Base-by-base conservation (phyloP, 2,797 vertebrate species). In the Anniella stebbinsi region DNA sequence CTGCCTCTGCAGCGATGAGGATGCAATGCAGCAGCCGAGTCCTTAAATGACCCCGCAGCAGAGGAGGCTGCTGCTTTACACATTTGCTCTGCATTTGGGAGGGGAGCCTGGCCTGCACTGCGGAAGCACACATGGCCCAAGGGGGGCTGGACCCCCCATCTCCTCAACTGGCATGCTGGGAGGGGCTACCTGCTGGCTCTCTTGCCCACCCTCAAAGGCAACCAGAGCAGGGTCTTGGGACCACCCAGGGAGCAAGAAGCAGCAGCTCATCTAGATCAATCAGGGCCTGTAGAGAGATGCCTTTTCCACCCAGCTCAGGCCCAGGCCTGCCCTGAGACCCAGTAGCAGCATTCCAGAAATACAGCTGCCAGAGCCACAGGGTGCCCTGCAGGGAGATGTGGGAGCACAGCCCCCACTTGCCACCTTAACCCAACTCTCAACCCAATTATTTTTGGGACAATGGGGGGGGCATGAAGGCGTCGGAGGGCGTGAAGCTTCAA, bases 21-120 rank as follows among this genome's bases (percentile, higher is more conserved):
- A 94, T 93, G 95, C 95, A 93, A 86, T 76, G 93, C 95, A 88
- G 95, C 2, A 92, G 92, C 76, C 93, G 69, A 90, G 94, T 95
- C 96, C 95, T 96, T 90, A 70, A 21, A 95, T 95, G 94, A 96
- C 95, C 95, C 90, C 88, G 33, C 89, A 77, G 67, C 91, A 25
- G 76, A 33, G 92, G 85, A 88, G 86, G 91, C 80, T 81, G 91
- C 66, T 41, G 0, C 54, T 88, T 0, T 41, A 89, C 92, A 75
- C 18, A 41, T 12, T 33, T 33, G 3, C 25, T 15, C 73, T 17
- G 89, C 90, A 81, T 91, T 90, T 18, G 72, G 6, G n/a, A 89
- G 75, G 69, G 23, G 76, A 82, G 69, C 81, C 78, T 75, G 30
- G 7, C 2, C 93, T 88, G 81, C 91, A 92, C 94, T 91, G 94